These are phyloP conservation scores for Periparus ater DNA, from an alignment of 2,797 vertebrate genomes.

Conservation along the genomic window DNA sequence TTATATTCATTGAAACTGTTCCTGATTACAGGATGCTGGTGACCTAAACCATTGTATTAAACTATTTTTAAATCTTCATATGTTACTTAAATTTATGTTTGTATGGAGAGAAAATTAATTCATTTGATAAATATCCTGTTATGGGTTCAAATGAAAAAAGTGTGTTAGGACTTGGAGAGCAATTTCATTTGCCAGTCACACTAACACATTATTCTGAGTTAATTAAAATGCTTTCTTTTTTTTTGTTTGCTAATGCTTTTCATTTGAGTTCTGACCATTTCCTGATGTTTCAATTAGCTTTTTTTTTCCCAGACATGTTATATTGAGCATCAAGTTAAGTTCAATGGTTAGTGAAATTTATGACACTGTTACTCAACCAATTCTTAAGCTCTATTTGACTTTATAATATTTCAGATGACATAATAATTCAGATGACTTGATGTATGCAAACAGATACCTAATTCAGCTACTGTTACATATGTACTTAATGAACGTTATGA, in stretches of 20 bases:
- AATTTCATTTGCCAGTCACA: not conserved
- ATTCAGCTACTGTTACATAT: not conserved
- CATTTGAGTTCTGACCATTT: not conserved
- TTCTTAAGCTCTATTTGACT: not conserved
- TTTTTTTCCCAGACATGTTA: not conserved
- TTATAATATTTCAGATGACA: not conserved
- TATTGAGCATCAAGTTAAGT: not conserved
- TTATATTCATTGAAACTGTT: not conserved
- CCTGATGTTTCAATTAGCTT: not conserved
- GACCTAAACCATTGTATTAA: not conserved
- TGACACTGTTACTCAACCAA: not conserved
- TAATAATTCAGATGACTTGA: not conserved
- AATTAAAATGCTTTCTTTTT: not conserved
- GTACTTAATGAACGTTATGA: not conserved
- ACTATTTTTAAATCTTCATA: not conserved
- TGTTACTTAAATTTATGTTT: not conserved
- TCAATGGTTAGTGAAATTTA: conserved; percentile 6
- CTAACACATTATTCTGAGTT: not conserved
- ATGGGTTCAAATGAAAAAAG: not conserved
- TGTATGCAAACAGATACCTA: not conserved
- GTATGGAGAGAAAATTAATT: not conserved
- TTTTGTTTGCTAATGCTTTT: not conserved
- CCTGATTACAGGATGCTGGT: not conserved
- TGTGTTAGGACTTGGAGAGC: not conserved
- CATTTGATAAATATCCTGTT: not conserved